Evolutionary conservation across 1,140 invertebrate species (phyloP).

Genomic region (Saccostrea cuccullata): DNA sequence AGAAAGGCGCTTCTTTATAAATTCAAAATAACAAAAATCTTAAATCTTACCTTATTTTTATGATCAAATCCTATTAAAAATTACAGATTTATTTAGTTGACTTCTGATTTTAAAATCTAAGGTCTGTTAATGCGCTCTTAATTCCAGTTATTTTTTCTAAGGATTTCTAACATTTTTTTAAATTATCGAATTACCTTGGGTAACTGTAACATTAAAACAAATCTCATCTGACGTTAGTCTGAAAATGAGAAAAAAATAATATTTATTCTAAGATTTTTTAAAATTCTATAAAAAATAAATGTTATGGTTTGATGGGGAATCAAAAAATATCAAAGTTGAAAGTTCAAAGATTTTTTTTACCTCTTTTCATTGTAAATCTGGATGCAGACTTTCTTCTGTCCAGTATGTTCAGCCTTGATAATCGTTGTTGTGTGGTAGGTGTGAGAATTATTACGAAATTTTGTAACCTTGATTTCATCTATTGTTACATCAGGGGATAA

Average conservation of each 20-base stretch:
- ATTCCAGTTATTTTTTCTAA: no score
- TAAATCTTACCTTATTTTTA: not conserved
- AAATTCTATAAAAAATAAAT: no score
- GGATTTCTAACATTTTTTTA: no score
- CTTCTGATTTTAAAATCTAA: not conserved
- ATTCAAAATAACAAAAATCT: not conserved
- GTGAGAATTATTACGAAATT: not conserved
- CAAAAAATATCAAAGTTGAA: no score
- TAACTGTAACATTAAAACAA: constrained; percentile 3
- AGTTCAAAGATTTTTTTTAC: not conserved
- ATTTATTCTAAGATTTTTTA: no score
- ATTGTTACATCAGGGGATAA: not conserved
- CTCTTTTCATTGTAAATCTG: constrained; percentile 24
- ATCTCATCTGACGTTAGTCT: not conserved
- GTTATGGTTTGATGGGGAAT: no score
- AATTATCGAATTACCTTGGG: not conserved
- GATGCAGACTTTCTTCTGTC: constrained; percentile 3
- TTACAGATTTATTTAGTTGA: not conserved
- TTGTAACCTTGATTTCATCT: not conserved
- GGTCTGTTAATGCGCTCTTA: no score
- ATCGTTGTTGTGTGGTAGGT: not conserved
- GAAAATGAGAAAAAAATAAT: not conserved
- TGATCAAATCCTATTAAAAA: not conserved
- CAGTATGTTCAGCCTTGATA: not conserved
- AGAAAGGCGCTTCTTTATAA: not conserved